These are phyloP conservation scores for Opisthocomus hoazin DNA, from an alignment of 2,113 vertebrate genomes.

Conservation along the genomic window DNA sequence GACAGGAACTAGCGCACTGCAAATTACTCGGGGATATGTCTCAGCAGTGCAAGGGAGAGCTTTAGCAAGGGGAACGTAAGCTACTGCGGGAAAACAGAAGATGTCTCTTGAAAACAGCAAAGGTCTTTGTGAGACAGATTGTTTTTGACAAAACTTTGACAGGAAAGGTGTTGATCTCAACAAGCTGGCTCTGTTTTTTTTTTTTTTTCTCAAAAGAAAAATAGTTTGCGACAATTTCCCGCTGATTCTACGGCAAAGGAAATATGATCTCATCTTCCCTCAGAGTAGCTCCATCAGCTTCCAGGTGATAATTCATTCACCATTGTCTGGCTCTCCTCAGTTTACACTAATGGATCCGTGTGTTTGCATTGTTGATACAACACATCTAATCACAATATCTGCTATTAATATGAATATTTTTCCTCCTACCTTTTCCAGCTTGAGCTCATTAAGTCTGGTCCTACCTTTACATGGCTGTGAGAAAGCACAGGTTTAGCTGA, in stretches of 20 bases:
- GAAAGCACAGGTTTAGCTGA: not conserved
- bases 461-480: not conserved
- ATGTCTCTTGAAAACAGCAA: not conserved
- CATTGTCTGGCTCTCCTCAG: not conserved
- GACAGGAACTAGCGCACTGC: not conserved
- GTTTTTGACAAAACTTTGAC: not conserved
- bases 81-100: not conserved
- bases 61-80: not conserved
- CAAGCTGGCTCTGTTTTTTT: not conserved
- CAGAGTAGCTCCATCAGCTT: slow-evolving; percentile 1
- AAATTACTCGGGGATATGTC: not conserved
- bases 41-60: not conserved
- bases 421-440: not conserved
- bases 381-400: not conserved
- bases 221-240: not conserved
- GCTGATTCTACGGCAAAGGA: not conserved
- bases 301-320: slow-evolving; percentile 55
- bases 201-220: not conserved
- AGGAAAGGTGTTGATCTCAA: slow-evolving; percentile 49
- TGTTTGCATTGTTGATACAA: not conserved
- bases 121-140: not conserved
- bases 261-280: slow-evolving; percentile 43
- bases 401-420: not conserved
- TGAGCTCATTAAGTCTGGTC: not conserved
- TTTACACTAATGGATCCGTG: not conserved